These are phyloP conservation scores for Mizuhopecten yessoensis DNA, from an alignment of 1,140 invertebrate species.

Conservation along the genomic window DNA sequence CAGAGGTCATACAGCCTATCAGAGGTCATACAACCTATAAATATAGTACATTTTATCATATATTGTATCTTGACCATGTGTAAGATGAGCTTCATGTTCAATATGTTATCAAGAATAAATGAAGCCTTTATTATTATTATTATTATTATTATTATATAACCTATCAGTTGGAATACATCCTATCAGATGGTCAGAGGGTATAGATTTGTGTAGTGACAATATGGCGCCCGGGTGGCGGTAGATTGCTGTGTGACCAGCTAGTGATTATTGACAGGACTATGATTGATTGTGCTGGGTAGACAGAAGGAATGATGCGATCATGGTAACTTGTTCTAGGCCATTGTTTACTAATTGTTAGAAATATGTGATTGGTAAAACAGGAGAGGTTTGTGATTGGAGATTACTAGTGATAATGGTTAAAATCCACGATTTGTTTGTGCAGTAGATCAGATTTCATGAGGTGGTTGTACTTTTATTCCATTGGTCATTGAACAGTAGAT, in stretches of 20 bases:
- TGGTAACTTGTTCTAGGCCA: not conserved
- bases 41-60: no score
- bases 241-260: not conserved
- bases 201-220: no score
- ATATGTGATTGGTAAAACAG: not conserved
- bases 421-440: slow-evolving; percentile 4
- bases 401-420: not conserved
- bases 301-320: not conserved
- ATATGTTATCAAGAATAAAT: no score
- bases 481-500: not conserved
- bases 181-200: no score
- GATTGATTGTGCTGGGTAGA: not conserved
- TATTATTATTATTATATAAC: no score
- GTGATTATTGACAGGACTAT: not conserved
- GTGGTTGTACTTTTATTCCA: not conserved
- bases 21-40: no score
- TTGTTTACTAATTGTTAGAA: not conserved
- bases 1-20: no score
- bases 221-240: no score
- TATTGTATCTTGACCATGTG: no score
- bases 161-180: no score
- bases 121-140: no score
- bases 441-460: not conserved
- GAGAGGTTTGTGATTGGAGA: not conserved
- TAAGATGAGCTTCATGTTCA: no score